These are phyloP conservation scores for Belonocnema kinseyi DNA, from an alignment of 1,140 invertebrate species.

Conservation along the genomic window DNA sequence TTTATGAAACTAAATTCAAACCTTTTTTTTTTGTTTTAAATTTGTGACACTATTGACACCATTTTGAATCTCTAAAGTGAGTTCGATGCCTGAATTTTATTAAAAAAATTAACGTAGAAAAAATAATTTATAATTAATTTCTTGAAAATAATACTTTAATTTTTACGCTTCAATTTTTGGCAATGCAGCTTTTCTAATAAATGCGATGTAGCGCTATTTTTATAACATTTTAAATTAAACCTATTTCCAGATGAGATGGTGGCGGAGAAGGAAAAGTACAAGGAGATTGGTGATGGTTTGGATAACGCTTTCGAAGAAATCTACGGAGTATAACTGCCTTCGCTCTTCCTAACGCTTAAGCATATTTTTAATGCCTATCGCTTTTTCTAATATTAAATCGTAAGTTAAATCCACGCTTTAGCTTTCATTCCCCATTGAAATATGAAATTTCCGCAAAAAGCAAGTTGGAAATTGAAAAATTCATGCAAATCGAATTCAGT, in stretches of 20 bases:
- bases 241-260: slow-evolving; percentile 96
- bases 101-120: no score
- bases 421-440: slow-evolving; percentile 36
- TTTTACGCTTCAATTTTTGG: not conserved
- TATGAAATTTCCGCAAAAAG: not conserved
- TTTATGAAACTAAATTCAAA: no score
- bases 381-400: slow-evolving; percentile 61
- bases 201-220: slow-evolving; percentile 32
- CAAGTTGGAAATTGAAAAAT: not conserved
- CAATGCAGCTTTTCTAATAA: slow-evolving; percentile 36
- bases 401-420: slow-evolving; percentile 52
- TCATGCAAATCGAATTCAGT: no score
- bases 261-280: slow-evolving; percentile 99
- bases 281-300: slow-evolving; percentile 99
- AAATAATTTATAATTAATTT: no score
- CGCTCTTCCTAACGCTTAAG: slow-evolving; percentile 61
- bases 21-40: no score
- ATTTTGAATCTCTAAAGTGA: no score
- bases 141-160: no score
- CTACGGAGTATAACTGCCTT: slow-evolving; percentile 84
- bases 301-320: slow-evolving; percentile 98
- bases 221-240: slow-evolving; percentile 37
- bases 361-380: slow-evolving; percentile 60
- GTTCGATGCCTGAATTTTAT: no score
- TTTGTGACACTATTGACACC: no score